Base-by-base conservation (phyloP, 2,797 vertebrate genomes). In the Pristis pectinata region DNA sequence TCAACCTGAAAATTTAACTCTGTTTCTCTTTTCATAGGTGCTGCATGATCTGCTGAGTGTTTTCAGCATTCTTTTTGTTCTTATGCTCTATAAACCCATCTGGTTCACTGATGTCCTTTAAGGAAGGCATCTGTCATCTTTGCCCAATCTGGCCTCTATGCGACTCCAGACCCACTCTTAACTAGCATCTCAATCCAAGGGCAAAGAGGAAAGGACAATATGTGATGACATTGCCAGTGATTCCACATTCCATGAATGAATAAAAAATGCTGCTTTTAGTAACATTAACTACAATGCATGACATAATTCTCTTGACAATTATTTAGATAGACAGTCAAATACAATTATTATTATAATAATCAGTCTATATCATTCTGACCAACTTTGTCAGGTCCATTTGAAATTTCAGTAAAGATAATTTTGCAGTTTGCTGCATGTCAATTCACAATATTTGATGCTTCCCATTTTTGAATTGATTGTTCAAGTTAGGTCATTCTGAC, bases 361-460 rank as follows among this genome's bases (percentile, higher is more conserved):
- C 15, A 93, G 24, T 93, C 93, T 53, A 72, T 17, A 93, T 93
- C 8, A 64, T 19, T 64, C 22, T 91, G 87, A 91, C 56, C 89
- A 37, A 30, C 0, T 30, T 93, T 72, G 67, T 30, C 3, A 13
- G 41, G 44, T 93, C 4, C 67, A 49, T 49, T 93, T 70, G 11
- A 70, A 93, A 44, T 74, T 93, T 11, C 13, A 1, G 44, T 15
- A 49, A 67, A 34, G 11, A 74, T 53, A 49, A 74, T 93, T 93
- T 74, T 37, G 64, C 44, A 93, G 10, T 74, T 67, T 93, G 41
- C 7, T 13, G 49, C 22, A 24, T 24, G 24, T 93, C 24, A 74
- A 93, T 93, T 74, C 34, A 24, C 15, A 27, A 74, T 49, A 41
- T 74, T 74, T 74, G 70, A 74, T 74, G 74, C 53, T n/a, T 49